phyloP scores from a whole-genome alignment of 2,888 invertebrate species.

The Gerosis bhagava region DNA sequence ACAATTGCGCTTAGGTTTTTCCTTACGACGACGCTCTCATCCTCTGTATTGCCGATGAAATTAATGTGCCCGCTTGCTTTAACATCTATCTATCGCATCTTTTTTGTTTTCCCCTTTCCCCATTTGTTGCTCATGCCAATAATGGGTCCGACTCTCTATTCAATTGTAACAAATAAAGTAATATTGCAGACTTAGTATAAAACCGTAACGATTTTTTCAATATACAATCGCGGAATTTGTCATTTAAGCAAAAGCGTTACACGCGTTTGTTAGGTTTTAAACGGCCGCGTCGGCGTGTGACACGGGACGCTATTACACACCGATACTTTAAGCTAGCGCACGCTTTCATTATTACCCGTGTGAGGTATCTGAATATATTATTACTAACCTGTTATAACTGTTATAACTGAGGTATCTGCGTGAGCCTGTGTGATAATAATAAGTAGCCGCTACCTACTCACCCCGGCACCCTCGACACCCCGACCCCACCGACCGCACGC shows the following conservation, averaged over 20 bases:
- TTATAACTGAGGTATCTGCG: conserved; percentile 56
- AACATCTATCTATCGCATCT: conserved; percentile 55
- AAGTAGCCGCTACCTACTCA: conserved; percentile 52
- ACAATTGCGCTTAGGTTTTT: conserved; percentile 65
- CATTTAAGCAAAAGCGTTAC: not conserved
- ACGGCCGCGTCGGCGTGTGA: not conserved
- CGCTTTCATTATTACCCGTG: conserved; percentile 49
- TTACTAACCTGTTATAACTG: no score
- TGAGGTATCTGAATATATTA: no score
- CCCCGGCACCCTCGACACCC: conserved; percentile 51
- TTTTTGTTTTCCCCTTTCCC: conserved; percentile 48
- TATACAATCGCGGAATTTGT: no score
- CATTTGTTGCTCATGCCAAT: conserved; percentile 50
- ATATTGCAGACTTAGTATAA: conserved; percentile 33
- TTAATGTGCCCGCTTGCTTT: conserved; percentile 65
- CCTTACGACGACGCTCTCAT: conserved; percentile 55
- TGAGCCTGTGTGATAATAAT: conserved; percentile 57
- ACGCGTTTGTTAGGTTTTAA: no score
- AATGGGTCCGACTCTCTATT: conserved; percentile 51
- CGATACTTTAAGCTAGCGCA: conserved; percentile 39
- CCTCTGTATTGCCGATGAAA: conserved; percentile 65
- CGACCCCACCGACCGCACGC: conserved; percentile 48
- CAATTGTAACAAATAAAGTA: conserved; percentile 37
- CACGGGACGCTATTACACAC: conserved; percentile 13
- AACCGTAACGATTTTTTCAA: conserved; percentile 13